A percentile compares a stretch with the other conserved stretches of the same genome.
Conservation (phyloP, 2,888 invertebrate genomes). For the Barypeithes pellucidus region DNA sequence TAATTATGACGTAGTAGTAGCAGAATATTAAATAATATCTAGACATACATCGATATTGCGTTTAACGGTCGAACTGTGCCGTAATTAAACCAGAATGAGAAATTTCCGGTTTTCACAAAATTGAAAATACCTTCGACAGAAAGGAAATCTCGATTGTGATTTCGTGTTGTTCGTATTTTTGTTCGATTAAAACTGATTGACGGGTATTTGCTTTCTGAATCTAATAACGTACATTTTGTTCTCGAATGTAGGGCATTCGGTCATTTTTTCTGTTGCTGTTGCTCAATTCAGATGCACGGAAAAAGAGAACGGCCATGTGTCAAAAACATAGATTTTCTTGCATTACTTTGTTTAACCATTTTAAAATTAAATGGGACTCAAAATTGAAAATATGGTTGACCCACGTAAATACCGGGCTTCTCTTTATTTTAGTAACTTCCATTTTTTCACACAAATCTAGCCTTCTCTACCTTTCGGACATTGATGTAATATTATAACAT, state of each 20-base stretch:
- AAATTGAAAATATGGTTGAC: too few species aligned
- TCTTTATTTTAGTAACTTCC: too few species aligned
- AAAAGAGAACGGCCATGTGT: too few species aligned
- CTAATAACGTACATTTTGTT: conserved; percentile 17
- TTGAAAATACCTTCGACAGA: conserved; percentile 10
- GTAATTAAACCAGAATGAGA: conserved; percentile 42
- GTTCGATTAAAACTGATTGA: conserved; percentile 7
- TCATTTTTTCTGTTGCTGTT: too few species aligned
- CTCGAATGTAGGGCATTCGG: not conserved
- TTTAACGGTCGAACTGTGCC: conserved; percentile 3
- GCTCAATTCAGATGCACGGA: too few species aligned
- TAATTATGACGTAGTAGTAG: not conserved
- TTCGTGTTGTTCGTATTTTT: conserved; percentile 6
- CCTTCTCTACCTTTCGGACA: too few species aligned
- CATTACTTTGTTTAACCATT: too few species aligned
- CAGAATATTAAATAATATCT: not conserved
- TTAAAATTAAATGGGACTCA: too few species aligned
- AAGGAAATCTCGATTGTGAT: conserved; percentile 13
- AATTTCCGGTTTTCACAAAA: conserved; percentile 41
- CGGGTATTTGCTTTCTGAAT: conserved; percentile 7
- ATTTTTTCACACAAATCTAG: too few species aligned
- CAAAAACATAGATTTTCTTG: too few species aligned
- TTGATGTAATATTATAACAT: too few species aligned
- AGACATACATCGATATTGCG: not conserved
- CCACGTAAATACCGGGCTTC: too few species aligned